Evolutionary conservation across 2,113 vertebrate genomes (phyloP).

Genomic region (Ondatra zibethicus): DNA sequence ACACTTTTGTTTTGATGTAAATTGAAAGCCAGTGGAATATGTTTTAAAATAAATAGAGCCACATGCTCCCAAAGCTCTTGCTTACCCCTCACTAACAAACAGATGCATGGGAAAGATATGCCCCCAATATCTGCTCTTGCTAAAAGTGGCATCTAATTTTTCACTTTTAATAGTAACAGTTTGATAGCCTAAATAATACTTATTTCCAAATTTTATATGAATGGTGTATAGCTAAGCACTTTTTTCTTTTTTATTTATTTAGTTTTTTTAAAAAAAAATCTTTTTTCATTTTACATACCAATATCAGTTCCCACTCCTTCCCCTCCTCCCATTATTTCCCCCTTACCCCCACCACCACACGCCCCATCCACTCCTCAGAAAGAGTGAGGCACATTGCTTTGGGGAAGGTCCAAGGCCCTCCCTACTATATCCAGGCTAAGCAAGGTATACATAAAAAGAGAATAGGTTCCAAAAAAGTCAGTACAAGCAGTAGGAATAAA

Average conservation of each 20-base stretch:
- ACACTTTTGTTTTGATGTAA: conserved; percentile 85
- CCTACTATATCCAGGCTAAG: too few relatives aligned
- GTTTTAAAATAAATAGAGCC: conserved; percentile 81
- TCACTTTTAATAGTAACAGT: conserved; percentile 83
- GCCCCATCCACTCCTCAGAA: too few relatives aligned
- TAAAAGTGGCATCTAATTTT: conserved; percentile 84
- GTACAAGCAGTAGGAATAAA: too few relatives aligned
- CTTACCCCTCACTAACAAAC: conserved; percentile 84
- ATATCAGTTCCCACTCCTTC: too few relatives aligned
- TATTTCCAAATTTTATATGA: conserved; percentile 69
- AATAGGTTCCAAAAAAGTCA: too few relatives aligned
- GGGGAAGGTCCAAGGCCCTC: too few relatives aligned
- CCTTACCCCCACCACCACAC: too few relatives aligned
- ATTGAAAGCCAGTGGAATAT: conserved; percentile 82
- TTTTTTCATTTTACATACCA: too few relatives aligned
- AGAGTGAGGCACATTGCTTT: too few relatives aligned
- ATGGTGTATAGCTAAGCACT: conserved; percentile 77
- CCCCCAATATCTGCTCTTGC: conserved; percentile 83
- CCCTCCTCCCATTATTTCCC: too few relatives aligned
- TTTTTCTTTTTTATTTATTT: conserved; percentile 68
- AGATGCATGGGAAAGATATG: conserved; percentile 82
- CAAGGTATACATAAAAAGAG: too few relatives aligned
- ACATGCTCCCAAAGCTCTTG: conserved; percentile 75
- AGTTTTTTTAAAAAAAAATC: too few relatives aligned
- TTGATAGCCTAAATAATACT: conserved; percentile 85